These are phyloP conservation scores for Drosophila robusta DNA, from an alignment of 2,888 invertebrate species.

Conservation along the genomic window DNA sequence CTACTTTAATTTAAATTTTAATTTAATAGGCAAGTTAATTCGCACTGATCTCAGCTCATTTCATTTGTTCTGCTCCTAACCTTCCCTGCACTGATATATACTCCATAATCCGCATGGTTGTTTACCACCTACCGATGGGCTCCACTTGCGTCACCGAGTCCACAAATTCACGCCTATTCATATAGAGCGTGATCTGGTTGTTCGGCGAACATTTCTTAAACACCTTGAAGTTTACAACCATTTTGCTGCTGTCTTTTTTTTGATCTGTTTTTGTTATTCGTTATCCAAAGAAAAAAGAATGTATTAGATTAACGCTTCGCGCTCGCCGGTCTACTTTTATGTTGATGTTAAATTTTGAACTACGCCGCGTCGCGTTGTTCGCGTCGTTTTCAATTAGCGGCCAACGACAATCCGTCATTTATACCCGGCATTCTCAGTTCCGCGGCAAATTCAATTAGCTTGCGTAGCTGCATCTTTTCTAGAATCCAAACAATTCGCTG, in stretches of 20 bases:
- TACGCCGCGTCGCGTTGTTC: slow-evolving; percentile 69
- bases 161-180: slow-evolving; percentile 94
- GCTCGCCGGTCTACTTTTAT: slow-evolving; percentile 26
- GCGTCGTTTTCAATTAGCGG: slow-evolving; percentile 74
- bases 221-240: slow-evolving; percentile 96
- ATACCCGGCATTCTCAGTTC: slow-evolving; percentile 66
- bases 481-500: slow-evolving; percentile 40
- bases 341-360: slow-evolving; percentile 25
- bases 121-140: slow-evolving; percentile 90
- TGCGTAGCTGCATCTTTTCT: slow-evolving; percentile 22
- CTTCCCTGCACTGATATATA: neutral
- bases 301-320: slow-evolving; percentile 28
- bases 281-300: slow-evolving; percentile 4
- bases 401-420: slow-evolving; percentile 65
- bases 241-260: slow-evolving; percentile 79
- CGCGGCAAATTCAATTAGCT: slow-evolving; percentile 73
- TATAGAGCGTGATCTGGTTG: slow-evolving; percentile 93
- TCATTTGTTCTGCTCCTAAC: too few relatives aligned
- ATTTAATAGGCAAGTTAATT: too few relatives aligned
- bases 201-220: slow-evolving; percentile 96
- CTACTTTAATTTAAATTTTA: too few relatives aligned
- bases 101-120: neutral
- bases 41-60: neutral
- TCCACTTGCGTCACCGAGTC: slow-evolving; percentile 94
- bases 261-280: neutral